phyloP scores from a whole-genome alignment of 2,888 invertebrate species.

The Ischnura elegans region DNA sequence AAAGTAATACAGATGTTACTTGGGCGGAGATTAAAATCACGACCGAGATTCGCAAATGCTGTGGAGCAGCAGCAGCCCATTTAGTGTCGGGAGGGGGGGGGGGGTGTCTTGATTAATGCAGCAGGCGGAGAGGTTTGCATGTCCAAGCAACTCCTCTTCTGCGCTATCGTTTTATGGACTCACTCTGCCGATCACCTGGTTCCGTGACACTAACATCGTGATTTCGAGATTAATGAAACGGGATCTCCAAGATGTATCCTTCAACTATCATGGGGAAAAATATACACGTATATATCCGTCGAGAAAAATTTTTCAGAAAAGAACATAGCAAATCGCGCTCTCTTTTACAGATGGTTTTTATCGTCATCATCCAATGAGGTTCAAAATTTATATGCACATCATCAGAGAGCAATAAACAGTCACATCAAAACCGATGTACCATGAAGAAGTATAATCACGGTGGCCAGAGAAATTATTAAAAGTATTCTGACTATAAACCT shows the following conservation, averaged over 20 bases:
- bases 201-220: neutral
- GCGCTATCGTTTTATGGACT: neutral
- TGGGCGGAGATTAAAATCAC: neutral
- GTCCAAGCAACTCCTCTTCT: neutral
- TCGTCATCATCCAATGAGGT: too few species aligned
- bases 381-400: too few species aligned
- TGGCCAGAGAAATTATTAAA: too few species aligned
- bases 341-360: too few species aligned
- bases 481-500: too few species aligned
- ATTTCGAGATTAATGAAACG: conserved; percentile 12
- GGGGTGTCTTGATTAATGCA: neutral
- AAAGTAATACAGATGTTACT: neutral
- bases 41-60: neutral
- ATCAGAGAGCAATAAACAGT: too few species aligned
- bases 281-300: too few species aligned
- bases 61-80: neutral
- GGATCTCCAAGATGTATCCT: neutral
- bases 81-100: neutral
- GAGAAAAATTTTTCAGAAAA: too few species aligned
- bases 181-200: neutral
- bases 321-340: too few species aligned
- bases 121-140: neutral
- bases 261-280: neutral
- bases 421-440: too few species aligned
- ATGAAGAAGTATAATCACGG: too few species aligned